phyloP scores from a whole-genome alignment of 2,113 vertebrate genomes.

The Anthoscopus minutus region DNA sequence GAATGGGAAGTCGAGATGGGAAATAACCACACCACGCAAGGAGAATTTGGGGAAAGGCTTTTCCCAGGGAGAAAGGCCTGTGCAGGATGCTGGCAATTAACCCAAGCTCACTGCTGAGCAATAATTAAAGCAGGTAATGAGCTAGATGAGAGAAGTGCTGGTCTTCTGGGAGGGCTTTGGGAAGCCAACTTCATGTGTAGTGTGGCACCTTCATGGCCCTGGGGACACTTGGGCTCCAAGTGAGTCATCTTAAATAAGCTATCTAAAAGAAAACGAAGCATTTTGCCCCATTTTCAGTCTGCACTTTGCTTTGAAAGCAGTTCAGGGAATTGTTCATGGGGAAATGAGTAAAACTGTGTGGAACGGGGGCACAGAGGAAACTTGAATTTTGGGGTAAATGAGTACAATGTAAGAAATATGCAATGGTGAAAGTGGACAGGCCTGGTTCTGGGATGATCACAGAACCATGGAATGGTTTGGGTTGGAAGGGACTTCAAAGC shows the following conservation, averaged over 20 bases:
- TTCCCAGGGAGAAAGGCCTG: neutral
- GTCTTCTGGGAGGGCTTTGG: neutral
- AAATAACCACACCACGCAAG: rapidly evolving
- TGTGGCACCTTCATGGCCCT: neutral
- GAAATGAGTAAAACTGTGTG: neutral
- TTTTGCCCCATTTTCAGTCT: neutral
- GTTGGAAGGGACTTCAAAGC: neutral
- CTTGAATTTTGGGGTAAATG: neutral
- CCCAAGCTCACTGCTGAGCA: rapidly evolving
- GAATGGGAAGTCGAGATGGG: neutral
- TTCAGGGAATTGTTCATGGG: neutral
- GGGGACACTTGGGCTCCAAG: neutral
- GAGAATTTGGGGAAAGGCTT: neutral
- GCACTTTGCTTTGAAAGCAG: neutral
- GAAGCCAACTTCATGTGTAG: neutral
- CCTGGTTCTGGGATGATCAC: neutral
- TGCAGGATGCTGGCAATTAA: neutral
- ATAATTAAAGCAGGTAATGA: neutral
- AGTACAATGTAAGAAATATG: neutral
- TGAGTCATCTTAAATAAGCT: neutral
- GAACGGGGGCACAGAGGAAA: rapidly evolving
- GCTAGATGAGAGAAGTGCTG: neutral
- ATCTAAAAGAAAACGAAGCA: neutral
- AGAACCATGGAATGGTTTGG: neutral
- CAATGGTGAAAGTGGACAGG: neutral